These are phyloP conservation scores for Chiroxiphia lanceolata DNA, from an alignment of 2,797 vertebrate species.

Conservation along the genomic window DNA sequence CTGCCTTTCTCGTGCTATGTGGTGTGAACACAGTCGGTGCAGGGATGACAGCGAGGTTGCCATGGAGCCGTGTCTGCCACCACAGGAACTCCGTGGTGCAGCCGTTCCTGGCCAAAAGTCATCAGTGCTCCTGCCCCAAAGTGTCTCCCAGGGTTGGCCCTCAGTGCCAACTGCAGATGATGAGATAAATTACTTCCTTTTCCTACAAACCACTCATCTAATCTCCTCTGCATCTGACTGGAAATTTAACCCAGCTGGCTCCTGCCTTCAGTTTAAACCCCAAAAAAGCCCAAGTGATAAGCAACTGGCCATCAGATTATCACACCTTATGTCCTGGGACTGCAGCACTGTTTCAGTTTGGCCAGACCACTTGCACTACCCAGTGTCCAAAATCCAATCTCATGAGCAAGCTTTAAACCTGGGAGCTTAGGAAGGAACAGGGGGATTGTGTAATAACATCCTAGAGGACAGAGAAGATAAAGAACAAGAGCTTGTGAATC, in stretches of 20 bases:
- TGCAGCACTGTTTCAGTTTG: neutral
- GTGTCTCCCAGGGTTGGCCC: neutral
- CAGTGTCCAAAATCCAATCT: neutral
- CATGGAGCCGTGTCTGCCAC: slow-evolving; percentile 53
- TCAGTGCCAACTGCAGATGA: neutral
- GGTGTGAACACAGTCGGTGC: neutral
- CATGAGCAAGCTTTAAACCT: neutral
- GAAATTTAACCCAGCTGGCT: slow-evolving; percentile 30
- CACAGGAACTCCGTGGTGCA: neutral
- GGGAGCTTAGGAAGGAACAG: neutral
- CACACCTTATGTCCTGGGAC: neutral
- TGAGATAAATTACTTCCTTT: neutral
- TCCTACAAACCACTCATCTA: neutral
- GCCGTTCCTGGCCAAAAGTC: neutral
- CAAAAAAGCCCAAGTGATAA: neutral
- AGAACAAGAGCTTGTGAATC: neutral
- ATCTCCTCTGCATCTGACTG: slow-evolving; percentile 2
- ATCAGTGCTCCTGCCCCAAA: neutral
- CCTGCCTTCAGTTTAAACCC: slow-evolving; percentile 1
- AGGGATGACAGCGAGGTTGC: slow-evolving; percentile 12
- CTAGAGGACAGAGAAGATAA: neutral
- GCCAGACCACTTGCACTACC: neutral
- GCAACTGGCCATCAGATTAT: neutral
- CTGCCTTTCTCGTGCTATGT: neutral
- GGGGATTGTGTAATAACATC: neutral